phyloP scores from a whole-genome alignment of 2,888 invertebrate species.

The Nycteola revayana region DNA sequence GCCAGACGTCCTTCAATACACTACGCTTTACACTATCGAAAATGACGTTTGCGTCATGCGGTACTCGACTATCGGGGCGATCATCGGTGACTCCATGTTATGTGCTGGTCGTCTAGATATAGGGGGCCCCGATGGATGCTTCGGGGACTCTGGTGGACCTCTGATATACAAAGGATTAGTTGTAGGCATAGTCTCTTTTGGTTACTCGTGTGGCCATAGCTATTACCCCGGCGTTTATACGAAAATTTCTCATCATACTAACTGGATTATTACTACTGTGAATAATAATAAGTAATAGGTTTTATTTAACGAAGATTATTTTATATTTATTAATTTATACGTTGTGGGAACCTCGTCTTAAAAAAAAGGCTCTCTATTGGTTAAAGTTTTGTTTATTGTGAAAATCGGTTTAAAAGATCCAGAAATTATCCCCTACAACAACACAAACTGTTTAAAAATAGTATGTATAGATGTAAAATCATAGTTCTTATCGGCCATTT shows the following conservation, averaged over 20 bases:
- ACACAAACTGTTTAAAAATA: no score
- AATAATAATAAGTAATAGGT: constrained; percentile 49
- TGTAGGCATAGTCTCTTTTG: constrained; percentile 68
- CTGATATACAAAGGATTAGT: constrained; percentile 68
- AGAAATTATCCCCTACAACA: no score
- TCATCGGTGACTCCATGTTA: constrained; percentile 63
- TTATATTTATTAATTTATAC: no score
- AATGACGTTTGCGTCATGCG: constrained; percentile 52
- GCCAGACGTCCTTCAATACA: constrained; percentile 63
- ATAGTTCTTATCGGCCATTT: no score
- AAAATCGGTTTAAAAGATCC: no score
- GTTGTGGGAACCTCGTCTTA: no score
- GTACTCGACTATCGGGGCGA: constrained; percentile 57
- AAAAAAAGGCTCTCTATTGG: no score
- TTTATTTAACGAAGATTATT: no score
- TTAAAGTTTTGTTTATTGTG: no score
- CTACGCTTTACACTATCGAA: constrained; percentile 53
- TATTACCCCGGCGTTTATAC: constrained; percentile 74
- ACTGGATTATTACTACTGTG: constrained; percentile 66
- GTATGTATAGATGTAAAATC: no score
- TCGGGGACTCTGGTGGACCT: constrained; percentile 73
- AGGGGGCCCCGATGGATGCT: constrained; percentile 69
- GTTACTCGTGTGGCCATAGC: constrained; percentile 65
- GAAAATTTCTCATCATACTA: constrained; percentile 64
- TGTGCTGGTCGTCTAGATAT: constrained; percentile 64